Percentiles rank a stretch among this genome's conserved stretches.
Evolutionary conservation across 2,888 invertebrate species (phyloP).

Genomic region (Anarsia innoxiella): DNA sequence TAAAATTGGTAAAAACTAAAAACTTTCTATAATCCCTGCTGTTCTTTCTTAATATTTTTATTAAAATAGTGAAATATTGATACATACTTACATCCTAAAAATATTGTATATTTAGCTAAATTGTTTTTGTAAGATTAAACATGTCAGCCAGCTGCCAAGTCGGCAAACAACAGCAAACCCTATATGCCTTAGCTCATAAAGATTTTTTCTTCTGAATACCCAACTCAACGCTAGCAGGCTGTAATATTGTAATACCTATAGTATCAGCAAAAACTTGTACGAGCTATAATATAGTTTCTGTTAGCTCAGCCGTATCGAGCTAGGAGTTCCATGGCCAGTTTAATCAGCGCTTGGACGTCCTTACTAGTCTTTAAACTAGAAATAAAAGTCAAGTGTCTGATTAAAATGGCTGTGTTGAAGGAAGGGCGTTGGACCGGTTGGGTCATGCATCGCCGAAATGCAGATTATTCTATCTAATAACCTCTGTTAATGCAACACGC

Average conservation of each 20-base stretch:
- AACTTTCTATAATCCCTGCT: too few relatives aligned
- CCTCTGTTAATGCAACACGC: slow-evolving; percentile 6
- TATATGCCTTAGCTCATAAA: too few relatives aligned
- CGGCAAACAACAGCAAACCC: too few relatives aligned
- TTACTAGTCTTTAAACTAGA: background rate
- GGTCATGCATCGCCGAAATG: slow-evolving; percentile 45
- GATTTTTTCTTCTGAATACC: too few relatives aligned
- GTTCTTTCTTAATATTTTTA: too few relatives aligned
- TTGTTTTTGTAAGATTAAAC: too few relatives aligned
- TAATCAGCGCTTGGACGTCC: background rate
- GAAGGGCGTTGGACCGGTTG: slow-evolving; percentile 34
- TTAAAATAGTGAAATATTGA: too few relatives aligned
- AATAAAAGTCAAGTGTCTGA: slow-evolving; percentile 1
- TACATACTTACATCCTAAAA: too few relatives aligned
- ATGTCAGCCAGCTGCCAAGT: too few relatives aligned
- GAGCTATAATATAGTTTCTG: slow-evolving; percentile 8
- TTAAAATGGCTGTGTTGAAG: background rate
- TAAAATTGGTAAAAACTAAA: too few relatives aligned
- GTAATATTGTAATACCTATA: slow-evolving; percentile 1
- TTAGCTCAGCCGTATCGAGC: slow-evolving; percentile 14
- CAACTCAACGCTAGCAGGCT: too few relatives aligned
- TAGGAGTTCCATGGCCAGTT: slow-evolving; percentile 12
- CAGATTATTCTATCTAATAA: slow-evolving; percentile 13
- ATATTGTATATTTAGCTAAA: too few relatives aligned
- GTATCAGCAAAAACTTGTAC: slow-evolving; percentile 1